Conservation (phyloP, 2,797 vertebrate genomes). For the Sebastiscus albofasciatus region DNA sequence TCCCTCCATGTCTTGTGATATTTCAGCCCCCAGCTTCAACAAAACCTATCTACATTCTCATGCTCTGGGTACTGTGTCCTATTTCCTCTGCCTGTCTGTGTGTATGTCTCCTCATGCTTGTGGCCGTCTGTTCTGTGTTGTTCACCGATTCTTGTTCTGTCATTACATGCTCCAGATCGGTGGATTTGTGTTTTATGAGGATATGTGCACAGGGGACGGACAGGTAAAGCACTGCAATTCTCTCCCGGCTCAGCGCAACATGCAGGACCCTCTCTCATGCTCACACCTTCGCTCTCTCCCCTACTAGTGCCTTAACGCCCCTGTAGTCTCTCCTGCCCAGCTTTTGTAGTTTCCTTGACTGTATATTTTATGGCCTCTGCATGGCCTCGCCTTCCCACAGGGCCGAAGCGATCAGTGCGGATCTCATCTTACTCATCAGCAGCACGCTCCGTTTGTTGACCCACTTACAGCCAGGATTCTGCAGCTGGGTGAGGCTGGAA, state of each 20-base stretch:
- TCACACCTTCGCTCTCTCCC: slow-evolving; percentile 15
- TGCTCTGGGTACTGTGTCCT: slow-evolving; percentile 42
- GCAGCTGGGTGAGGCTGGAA: slow-evolving; percentile 40
- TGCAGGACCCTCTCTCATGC: slow-evolving; percentile 35
- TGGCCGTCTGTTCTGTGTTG: slow-evolving; percentile 58
- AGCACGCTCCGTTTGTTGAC: slow-evolving; percentile 60
- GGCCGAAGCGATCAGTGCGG: slow-evolving; percentile 35
- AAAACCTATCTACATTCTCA: slow-evolving; percentile 40
- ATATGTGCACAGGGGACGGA: slow-evolving; percentile 79
- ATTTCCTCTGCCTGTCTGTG: slow-evolving; percentile 38
- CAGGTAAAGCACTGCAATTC: slow-evolving; percentile 76
- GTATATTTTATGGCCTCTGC: slow-evolving; percentile 65
- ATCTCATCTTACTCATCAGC: slow-evolving; percentile 66
- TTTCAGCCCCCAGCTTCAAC: slow-evolving; percentile 41
- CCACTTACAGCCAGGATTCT: slow-evolving; percentile 45
- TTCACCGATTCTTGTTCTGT: slow-evolving; percentile 79
- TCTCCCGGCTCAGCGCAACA: slow-evolving; percentile 42
- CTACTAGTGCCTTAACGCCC: slow-evolving; percentile 6
- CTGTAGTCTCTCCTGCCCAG: slow-evolving; percentile 31
- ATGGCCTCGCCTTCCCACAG: slow-evolving; percentile 67
- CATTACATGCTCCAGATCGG: slow-evolving; percentile 83
- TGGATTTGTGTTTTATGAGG: slow-evolving; percentile 84
- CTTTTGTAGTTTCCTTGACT: slow-evolving; percentile 52
- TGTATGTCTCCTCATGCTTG: slow-evolving; percentile 46
- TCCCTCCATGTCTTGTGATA: slow-evolving; percentile 44